Evolutionary conservation across 2,888 invertebrate genomes (phyloP).

Genomic region (Zonitis immaculata): DNA sequence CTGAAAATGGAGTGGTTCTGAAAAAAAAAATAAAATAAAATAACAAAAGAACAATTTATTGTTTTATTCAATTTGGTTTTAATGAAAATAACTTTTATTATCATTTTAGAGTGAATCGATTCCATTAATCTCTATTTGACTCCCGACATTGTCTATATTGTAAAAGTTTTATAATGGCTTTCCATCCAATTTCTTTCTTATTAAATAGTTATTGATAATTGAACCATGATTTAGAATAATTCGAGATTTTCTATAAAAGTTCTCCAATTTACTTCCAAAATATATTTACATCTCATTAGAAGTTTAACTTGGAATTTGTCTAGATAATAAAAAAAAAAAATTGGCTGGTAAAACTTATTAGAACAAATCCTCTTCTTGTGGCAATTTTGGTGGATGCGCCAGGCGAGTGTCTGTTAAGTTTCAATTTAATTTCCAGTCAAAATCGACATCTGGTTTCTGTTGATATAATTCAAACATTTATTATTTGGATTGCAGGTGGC

Average conservation of each 20-base stretch:
- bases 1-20: background rate
- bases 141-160: background rate
- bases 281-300: background rate
- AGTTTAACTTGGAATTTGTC: too few species aligned
- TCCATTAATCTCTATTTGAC: background rate
- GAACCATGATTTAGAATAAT: background rate
- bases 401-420: background rate
- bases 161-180: background rate
- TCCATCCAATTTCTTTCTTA: background rate
- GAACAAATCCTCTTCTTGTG: too few species aligned
- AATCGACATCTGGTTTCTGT: too few species aligned
- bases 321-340: background rate
- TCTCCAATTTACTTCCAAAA: background rate
- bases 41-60: too few species aligned
- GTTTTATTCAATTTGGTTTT: too few species aligned
- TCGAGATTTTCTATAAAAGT: background rate
- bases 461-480: too few species aligned
- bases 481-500: slow-evolving; percentile 36
- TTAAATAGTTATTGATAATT: background rate
- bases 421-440: background rate
- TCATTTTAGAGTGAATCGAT: background rate
- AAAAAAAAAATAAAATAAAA: background rate
- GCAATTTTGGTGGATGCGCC: background rate
- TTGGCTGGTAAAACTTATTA: too few species aligned
- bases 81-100: background rate